These are phyloP conservation scores for Drosophila pseudotalamancana DNA, from an alignment of 2,888 invertebrate genomes.

Conservation along the genomic window DNA sequence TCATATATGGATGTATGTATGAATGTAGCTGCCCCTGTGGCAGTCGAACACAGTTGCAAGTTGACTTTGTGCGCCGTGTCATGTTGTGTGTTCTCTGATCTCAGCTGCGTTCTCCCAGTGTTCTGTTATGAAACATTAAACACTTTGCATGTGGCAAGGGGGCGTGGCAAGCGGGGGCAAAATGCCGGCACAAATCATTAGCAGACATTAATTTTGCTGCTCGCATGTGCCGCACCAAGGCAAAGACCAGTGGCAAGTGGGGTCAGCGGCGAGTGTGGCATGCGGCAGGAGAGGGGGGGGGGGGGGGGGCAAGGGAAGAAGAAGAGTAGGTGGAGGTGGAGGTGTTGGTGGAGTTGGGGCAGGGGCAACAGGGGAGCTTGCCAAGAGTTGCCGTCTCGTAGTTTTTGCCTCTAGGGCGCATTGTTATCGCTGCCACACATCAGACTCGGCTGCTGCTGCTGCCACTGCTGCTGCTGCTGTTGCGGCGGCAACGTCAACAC, in stretches of 20 bases:
- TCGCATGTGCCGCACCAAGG: conserved; percentile 51
- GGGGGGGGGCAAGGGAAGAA: too few relatives aligned
- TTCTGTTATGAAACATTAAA: conserved; percentile 74
- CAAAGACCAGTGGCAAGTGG: not conserved
- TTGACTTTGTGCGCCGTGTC: conserved; percentile 48
- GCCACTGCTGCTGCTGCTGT: conserved; percentile 21
- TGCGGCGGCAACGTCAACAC: conserved; percentile 57
- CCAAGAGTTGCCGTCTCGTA: conserved; percentile 39
- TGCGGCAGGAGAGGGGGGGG: not conserved
- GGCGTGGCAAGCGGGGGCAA: conserved; percentile 33
- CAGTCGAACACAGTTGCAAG: conserved; percentile 31
- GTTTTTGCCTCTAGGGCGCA: conserved; percentile 53
- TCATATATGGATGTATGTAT: too few relatives aligned
- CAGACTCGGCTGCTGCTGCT: conserved; percentile 37
- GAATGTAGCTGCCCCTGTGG: conserved; percentile 17
- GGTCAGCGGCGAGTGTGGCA: not conserved
- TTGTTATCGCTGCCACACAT: conserved; percentile 68
- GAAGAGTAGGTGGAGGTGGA: too few relatives aligned
- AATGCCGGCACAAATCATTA: conserved; percentile 73
- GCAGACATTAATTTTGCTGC: conserved; percentile 71
- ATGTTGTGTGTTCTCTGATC: conserved; percentile 46
- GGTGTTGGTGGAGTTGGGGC: too few relatives aligned
- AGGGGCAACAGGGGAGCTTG: too few relatives aligned
- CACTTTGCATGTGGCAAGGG: conserved; percentile 57
- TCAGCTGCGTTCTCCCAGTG: conserved; percentile 20